Evolutionary conservation across 37 sponge, comb jelly and placozoan genomes (phyloP).

Genomic region (Crambe crambe): DNA sequence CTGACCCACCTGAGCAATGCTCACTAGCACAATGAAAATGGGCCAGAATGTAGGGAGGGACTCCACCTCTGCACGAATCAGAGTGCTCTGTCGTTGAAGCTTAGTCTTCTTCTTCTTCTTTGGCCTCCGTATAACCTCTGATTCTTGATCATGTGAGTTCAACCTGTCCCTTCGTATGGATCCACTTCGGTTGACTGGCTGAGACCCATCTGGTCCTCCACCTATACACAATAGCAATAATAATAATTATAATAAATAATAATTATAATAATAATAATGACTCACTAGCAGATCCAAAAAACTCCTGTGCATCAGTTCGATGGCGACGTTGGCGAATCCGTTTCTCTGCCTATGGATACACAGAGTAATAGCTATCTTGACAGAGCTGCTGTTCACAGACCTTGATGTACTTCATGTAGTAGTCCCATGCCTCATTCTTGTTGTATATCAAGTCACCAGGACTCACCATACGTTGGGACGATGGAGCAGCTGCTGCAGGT

Average conservation of each 20-base stretch:
- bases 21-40: constrained; percentile 80
- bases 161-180: constrained; percentile 36
- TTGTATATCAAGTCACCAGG: constrained; percentile 51
- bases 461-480: too few relatives aligned
- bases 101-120: constrained; percentile 54
- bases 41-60: constrained; percentile 94
- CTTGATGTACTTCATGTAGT: constrained; percentile 65
- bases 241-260: background rate
- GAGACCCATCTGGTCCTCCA: background rate
- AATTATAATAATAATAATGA: too few relatives aligned
- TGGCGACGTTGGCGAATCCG: constrained; percentile 28
- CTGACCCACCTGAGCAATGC: constrained; percentile 50
- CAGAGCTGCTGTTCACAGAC: constrained; percentile 7
- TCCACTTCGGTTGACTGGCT: background rate
- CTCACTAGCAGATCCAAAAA: constrained; percentile 65
- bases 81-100: constrained; percentile 73
- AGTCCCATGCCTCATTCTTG: constrained; percentile 37
- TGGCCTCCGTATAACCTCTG: background rate
- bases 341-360: constrained; percentile 51
- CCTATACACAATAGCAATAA: background rate
- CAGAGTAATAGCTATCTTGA: background rate
- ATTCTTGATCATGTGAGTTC: background rate
- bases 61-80: constrained; percentile 66
- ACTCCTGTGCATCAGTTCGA: constrained; percentile 31
- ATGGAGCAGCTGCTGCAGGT: too few relatives aligned